A percentile compares a stretch with the other conserved stretches of the same genome.
Evolutionary conservation across 1,140 invertebrate species (phyloP).

Genomic region (Cheumatopsyche charites): DNA sequence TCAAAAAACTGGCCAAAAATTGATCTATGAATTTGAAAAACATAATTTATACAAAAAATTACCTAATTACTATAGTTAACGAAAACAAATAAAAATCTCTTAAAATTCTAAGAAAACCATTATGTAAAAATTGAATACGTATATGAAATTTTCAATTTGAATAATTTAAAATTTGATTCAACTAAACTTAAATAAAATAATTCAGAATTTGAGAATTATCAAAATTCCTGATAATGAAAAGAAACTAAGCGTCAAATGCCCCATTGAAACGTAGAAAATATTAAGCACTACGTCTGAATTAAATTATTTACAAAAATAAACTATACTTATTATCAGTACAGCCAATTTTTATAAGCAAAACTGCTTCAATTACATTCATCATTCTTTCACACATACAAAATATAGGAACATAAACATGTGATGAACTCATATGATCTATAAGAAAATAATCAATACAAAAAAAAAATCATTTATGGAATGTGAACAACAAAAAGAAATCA

Average conservation of each 20-base stretch:
- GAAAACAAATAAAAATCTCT: too few relatives aligned
- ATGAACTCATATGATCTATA: too few relatives aligned
- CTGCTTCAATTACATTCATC: neutral
- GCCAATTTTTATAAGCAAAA: constrained; percentile 3
- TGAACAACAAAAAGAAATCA: too few relatives aligned
- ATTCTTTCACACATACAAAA: too few relatives aligned
- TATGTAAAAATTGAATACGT: too few relatives aligned
- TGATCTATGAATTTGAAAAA: constrained; percentile 11
- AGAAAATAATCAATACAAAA: too few relatives aligned
- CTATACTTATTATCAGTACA: constrained; percentile 27
- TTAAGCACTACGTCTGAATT: neutral
- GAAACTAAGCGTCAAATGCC: constrained; percentile 30
- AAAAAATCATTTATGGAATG: too few relatives aligned
- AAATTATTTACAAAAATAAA: constrained; percentile 44
- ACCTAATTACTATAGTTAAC: too few relatives aligned
- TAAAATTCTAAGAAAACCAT: too few relatives aligned
- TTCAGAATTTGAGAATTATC: neutral
- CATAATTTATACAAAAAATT: constrained; percentile 1
- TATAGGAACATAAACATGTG: too few relatives aligned
- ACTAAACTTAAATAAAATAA: too few relatives aligned
- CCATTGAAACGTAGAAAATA: neutral
- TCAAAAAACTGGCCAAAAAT: constrained; percentile 35
- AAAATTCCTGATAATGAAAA: neutral
- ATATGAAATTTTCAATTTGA: neutral
- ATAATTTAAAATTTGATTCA: neutral